Percentiles rank a stretch among this genome's conserved stretches.
phyloP scores from a whole-genome alignment of 2,113 vertebrate genomes.

The Ranitomeya variabilis region DNA sequence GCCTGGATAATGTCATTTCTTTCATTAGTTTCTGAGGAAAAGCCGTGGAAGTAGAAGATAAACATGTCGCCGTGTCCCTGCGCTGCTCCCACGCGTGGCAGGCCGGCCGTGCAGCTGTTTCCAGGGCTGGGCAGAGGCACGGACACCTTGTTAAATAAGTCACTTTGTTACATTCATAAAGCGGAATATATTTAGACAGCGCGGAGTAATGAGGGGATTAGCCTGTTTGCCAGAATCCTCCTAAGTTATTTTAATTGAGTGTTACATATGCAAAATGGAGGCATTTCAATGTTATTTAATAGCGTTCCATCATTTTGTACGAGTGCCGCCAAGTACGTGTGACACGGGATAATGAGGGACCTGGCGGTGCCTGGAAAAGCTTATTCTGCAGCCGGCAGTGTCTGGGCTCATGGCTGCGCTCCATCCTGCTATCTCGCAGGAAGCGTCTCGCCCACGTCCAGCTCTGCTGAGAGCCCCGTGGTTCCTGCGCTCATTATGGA shows the following conservation, averaged over 20 bases:
- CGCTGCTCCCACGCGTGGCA: slow-evolving; percentile 5
- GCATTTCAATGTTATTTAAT: slow-evolving; percentile 38
- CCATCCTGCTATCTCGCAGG: background rate
- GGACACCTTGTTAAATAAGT: slow-evolving; percentile 61
- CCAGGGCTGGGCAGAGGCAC: slow-evolving; percentile 11
- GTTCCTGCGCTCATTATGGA: too few species aligned
- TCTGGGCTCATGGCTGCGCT: background rate
- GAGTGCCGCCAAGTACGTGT: slow-evolving; percentile 18
- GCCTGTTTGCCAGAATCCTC: slow-evolving; percentile 54
- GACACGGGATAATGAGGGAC: slow-evolving; percentile 7
- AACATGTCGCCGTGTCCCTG: slow-evolving; percentile 60
- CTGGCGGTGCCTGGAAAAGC: background rate
- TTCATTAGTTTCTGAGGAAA: slow-evolving; percentile 75
- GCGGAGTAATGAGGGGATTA: slow-evolving; percentile 58
- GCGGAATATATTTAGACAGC: slow-evolving; percentile 57
- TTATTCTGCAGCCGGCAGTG: background rate
- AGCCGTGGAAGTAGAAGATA: slow-evolving; percentile 81
- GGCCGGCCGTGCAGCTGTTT: slow-evolving; percentile 21
- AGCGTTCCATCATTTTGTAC: slow-evolving; percentile 4
- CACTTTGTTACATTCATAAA: slow-evolving; percentile 53
- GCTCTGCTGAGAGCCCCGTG: too few species aligned
- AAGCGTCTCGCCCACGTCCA: too few species aligned
- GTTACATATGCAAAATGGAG: slow-evolving; percentile 46
- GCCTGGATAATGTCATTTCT: slow-evolving; percentile 9
- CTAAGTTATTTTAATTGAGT: slow-evolving; percentile 58